Conservation (phyloP, 2,888 invertebrate species). For the Acheta domesticus region DNA sequence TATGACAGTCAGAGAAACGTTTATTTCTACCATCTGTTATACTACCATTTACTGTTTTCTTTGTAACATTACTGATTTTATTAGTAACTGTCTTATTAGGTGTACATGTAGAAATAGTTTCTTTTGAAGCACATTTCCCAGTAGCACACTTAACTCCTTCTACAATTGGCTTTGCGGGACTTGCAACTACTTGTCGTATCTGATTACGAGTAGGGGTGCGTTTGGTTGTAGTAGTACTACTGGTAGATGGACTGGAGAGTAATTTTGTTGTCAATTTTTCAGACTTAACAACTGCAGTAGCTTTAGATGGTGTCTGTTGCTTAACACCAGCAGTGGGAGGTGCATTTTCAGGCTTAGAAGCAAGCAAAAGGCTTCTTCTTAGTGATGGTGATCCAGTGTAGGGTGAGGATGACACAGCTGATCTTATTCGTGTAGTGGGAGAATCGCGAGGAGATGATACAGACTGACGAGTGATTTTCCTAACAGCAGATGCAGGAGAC, state of each 20-base stretch:
- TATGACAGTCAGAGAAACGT: background rate
- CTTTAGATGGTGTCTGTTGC: slow-evolving; percentile 12
- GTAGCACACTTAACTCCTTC: slow-evolving; percentile 19
- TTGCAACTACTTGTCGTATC: slow-evolving; percentile 24
- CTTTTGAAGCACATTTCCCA: slow-evolving; percentile 12
- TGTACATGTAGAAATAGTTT: background rate
- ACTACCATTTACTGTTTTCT: slow-evolving; percentile 26
- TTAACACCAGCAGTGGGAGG: background rate
- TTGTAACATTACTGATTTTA: slow-evolving; percentile 29
- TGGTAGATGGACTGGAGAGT: slow-evolving; percentile 25
- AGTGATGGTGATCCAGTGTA: slow-evolving; percentile 50
- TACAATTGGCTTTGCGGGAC: slow-evolving; percentile 27
- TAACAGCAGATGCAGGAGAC: slow-evolving; percentile 21
- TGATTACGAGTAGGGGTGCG: slow-evolving; percentile 27
- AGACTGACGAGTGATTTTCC: slow-evolving; percentile 27
- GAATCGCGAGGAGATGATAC: slow-evolving; percentile 41
- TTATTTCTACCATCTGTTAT: slow-evolving; percentile 27
- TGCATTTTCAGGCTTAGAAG: slow-evolving; percentile 26
- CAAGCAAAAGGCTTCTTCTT: slow-evolving; percentile 49
- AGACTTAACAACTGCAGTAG: slow-evolving; percentile 1
- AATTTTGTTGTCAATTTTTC: slow-evolving; percentile 27
- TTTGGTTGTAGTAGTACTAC: slow-evolving; percentile 21
- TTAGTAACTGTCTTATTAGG: slow-evolving; percentile 25
- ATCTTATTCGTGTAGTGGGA: slow-evolving; percentile 40
- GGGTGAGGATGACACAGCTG: slow-evolving; percentile 39